Base-by-base conservation (phyloP, 2,113 vertebrate genomes). In the Podarcis cretensis region DNA sequence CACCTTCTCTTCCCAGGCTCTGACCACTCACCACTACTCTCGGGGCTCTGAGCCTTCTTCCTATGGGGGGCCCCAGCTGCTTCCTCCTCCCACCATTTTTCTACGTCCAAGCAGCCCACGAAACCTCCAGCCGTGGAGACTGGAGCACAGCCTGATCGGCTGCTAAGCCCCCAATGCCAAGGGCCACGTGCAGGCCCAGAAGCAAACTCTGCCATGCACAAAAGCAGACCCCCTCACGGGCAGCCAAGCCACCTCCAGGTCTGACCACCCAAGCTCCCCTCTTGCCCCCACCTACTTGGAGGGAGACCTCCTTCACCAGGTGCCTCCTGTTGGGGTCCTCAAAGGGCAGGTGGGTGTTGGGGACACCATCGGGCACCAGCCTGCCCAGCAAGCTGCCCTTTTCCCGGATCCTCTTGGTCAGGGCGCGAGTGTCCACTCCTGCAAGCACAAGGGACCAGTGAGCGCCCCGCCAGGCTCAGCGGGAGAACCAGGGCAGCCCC, bases 361-460 rank as follows among this genome's bases (percentile, higher is more conserved):
- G 94, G 18, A 94, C 97, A 71, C 98, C 98, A 0, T 98, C 97
- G 0, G 97, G 95, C 78, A 99, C 95, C 94, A 99, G 96, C 92
- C 98, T 98, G 85, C 98, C 99, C 96, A 99, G 90, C 92, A 99
- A 97, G 27, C 98, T 98, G 21, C 99, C 99, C 88, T 98, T 98
- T 90, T 99, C 98, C 0, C 99, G 92, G 93, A 99, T 98, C 96
- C 98, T 98, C 96, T 99, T 99, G 0, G 99, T 99, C 88, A 99
- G 95, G 0, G 97, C 89, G 54, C 99, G 97, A 0, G 99, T 99
- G 90, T 99, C 99, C 54, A 99, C 95, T 0, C 99, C 99, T 99
- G 93, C 2, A 0, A 91, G 54, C 0, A 0, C 48, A 1, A 32
- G 65, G 68, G 12, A 2, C 18, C 6, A 32, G 1, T 14, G 23